Evolutionary conservation across 2,888 invertebrate genomes (phyloP), one percentile per base, ranked within the genome.

Genomic region (Pristionchus maxplancki): DNA sequence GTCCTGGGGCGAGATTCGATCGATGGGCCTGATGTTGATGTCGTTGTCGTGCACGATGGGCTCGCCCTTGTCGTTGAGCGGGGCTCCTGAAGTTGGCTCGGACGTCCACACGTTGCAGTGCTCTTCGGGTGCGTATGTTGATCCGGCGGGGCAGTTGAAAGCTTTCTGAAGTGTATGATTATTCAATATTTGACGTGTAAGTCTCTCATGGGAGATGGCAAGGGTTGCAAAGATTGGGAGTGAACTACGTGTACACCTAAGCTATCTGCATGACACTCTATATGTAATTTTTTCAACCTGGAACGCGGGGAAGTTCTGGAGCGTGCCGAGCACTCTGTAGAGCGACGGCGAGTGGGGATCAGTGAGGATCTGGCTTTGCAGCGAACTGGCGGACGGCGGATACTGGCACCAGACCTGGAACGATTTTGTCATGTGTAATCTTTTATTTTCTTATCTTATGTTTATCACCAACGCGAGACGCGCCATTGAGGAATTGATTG

Each of bases 281-380:
- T 78, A 58, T 58, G 28, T n/a, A 28, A 24, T n/a, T n/a, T n/a
- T n/a, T 6, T 11, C 17, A 28, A 86, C 86, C 53, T 90, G 91
- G 92, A 94, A 94, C 37, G 93, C 94, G 11, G 94, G 94, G 91
- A 93, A 93, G 90, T 94, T 94, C 90, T 94, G 91, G 58, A 93
- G 34, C 20, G 92, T 89, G 31, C 93, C 92, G 58, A 91, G 90
- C 34, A 94, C 93, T 44, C 94, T 91, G 89, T 93, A 94, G 84
- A 90, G 88, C 28, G 93, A 91, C 13, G 94, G 93, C 1, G 92
- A 91, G 85, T 94, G 94, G n/a, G 92, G 92, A 78, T 94, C 94
- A 58, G 89, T 87, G 85, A 94, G 92, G 40, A 93, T 85, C 81
- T 92, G 92, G 0, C 64, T 82, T 71, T 90, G 90, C 64, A 91